Conservation (phyloP, 2,113 vertebrate genomes). For the Neodon shergylaensis region DNA sequence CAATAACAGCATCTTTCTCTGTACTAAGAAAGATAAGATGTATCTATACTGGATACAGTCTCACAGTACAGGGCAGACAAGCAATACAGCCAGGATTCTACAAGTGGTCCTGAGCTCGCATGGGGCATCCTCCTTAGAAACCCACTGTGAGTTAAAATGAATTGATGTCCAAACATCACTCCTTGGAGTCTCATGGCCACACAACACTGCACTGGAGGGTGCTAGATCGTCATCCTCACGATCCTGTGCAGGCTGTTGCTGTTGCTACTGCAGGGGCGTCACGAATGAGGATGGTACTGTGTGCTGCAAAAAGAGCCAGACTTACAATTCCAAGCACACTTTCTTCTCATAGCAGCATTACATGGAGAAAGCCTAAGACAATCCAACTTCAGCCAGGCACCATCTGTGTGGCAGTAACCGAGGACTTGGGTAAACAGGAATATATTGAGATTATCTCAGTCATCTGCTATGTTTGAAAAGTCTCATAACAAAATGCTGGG, state of each 20-base stretch:
- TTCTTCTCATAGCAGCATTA: not conserved
- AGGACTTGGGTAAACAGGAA: too few species aligned
- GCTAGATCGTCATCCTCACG: rapidly evolving
- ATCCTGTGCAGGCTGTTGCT: not conserved
- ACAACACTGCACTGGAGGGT: not conserved
- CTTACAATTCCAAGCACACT: not conserved
- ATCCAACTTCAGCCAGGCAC: not conserved
- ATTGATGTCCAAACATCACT: too few species aligned
- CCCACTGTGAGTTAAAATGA: not conserved
- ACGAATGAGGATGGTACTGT: not conserved
- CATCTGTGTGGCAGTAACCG: rapidly evolving
- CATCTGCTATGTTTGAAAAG: not conserved
- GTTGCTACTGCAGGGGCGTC: too few species aligned
- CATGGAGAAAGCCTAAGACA: not conserved
- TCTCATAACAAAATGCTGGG: not conserved
- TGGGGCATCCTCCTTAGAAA: not conserved
- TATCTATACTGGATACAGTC: not conserved
- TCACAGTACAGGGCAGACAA: rapidly evolving
- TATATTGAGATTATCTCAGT: not conserved
- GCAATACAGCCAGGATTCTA: not conserved
- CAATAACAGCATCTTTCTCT: not conserved
- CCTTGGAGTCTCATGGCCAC: too few species aligned
- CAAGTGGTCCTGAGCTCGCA: not conserved
- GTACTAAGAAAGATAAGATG: not conserved
- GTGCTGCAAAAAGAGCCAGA: not conserved